These are phyloP conservation scores for Lepidocyrtinus sp. DNA, from an alignment of 2,888 invertebrate genomes.

Conservation along the genomic window DNA sequence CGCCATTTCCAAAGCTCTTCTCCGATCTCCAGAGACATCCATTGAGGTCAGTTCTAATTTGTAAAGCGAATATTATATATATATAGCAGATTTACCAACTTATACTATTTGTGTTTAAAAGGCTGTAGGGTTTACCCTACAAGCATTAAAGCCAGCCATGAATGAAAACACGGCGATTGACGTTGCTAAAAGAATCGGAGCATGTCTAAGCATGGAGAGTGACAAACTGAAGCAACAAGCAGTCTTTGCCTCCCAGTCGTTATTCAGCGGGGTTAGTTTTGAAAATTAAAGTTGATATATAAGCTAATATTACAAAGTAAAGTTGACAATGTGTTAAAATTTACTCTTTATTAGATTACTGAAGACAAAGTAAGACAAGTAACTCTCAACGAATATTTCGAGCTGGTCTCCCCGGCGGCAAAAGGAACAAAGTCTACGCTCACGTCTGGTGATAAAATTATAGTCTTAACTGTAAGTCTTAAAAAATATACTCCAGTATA, in stretches of 20 bases:
- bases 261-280: slow-evolving; percentile 74
- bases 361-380: background rate
- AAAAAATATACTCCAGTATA: too few relatives aligned
- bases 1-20: slow-evolving; percentile 90
- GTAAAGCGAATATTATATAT: too few relatives aligned
- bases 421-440: slow-evolving; percentile 40
- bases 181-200: slow-evolving; percentile 85
- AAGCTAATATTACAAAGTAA: too few relatives aligned
- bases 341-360: background rate
- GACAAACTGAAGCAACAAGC: slow-evolving; percentile 83
- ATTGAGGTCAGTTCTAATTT: slow-evolving; percentile 53
- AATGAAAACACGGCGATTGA: slow-evolving; percentile 82
- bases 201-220: slow-evolving; percentile 86
- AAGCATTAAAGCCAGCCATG: slow-evolving; percentile 81
- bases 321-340: too few relatives aligned
- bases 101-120: slow-evolving; percentile 72
- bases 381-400: slow-evolving; percentile 37
- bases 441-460: slow-evolving; percentile 34
- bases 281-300: too few relatives aligned
- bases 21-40: slow-evolving; percentile 87
- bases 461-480: slow-evolving; percentile 35
- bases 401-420: slow-evolving; percentile 38
- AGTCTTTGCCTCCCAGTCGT: slow-evolving; percentile 79
- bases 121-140: slow-evolving; percentile 84
- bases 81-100: background rate